phyloP scores from a whole-genome alignment of 1,140 invertebrate genomes.

The Maniola jurtina region DNA sequence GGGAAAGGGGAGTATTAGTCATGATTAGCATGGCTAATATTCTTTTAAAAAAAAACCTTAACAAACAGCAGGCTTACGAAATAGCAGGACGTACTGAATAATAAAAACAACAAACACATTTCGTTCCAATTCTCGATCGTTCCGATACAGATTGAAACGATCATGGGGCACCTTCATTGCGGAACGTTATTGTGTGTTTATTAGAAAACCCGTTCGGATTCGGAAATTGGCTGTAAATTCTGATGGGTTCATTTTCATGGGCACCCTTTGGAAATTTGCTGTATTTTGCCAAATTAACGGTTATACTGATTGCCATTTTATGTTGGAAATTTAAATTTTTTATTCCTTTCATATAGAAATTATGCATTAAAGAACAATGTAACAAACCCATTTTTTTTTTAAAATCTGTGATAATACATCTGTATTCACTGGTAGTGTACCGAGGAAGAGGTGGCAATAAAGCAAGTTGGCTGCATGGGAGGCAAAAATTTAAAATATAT shows the following conservation, averaged over 20 bases:
- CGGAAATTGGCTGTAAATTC: constrained; percentile 40
- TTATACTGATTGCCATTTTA: not conserved
- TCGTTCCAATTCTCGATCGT: constrained; percentile 39
- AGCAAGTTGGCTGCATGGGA: too few species aligned
- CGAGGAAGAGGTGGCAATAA: too few species aligned
- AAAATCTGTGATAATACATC: too few species aligned
- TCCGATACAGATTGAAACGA: constrained; percentile 49
- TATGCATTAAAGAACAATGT: too few species aligned
- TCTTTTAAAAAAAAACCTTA: too few species aligned
- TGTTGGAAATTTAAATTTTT: not conserved
- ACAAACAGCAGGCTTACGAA: not conserved
- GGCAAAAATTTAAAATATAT: too few species aligned
- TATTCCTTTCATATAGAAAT: not conserved
- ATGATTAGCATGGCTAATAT: too few species aligned
- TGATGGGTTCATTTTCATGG: constrained; percentile 40
- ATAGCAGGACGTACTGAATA: not conserved
- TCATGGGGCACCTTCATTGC: constrained; percentile 58
- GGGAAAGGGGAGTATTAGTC: too few species aligned
- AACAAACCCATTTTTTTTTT: too few species aligned
- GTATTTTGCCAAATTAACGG: constrained; percentile 2
- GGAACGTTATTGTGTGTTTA: constrained; percentile 55
- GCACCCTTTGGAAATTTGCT: not conserved
- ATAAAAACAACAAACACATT: constrained; percentile 7
- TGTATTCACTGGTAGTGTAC: too few species aligned
- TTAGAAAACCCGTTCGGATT: constrained; percentile 40